Evolutionary conservation across 2,888 invertebrate genomes (phyloP), one percentile per base, ranked within the genome.

Genomic region (Stenotaenia linearis): DNA sequence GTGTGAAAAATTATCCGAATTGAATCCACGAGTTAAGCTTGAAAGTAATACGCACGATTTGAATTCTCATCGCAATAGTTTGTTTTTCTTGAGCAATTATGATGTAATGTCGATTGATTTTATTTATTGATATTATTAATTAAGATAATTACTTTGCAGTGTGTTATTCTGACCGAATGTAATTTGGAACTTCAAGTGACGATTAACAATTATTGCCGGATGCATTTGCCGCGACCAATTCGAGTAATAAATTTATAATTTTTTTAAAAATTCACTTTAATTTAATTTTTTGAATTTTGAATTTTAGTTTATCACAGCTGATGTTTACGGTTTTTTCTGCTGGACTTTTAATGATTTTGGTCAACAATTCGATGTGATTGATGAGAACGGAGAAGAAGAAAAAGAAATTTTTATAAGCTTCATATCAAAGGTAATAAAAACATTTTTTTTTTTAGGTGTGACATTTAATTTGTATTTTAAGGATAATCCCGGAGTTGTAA

Each of bases 281-380:
- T 9, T 45, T 7, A 45, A 45, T 45, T 5, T 2, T 21, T 4
- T 56, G 10, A 21, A 56, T 56, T 23, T 56, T 21, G 7, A 74
- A 7, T 82, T 84, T 78, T 82, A 86, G 86, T 85, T 86, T 81
- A 84, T 87, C 21, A 82, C 82, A 75, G 84, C 84, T 30, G 86
- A 86, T 83, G 86, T 86, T 6, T 85, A 82, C 82, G 87, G 87
- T 0, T 82, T 86, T 23, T 85, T 85, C 82, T 83, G 83, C 79
- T 84, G 84, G 80, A 82, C 82, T 4, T 87, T 86, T 83, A 85
- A 85, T 83, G 87, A 87, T 81, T 86, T 87, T 84, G 86, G 87
- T 3, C 84, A 84, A 79, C 78, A 81, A 37, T 87, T 87, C 84
- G 85, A 86, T 74, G 84, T 86, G 2, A 77, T 82, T 61, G 87